Base-by-base conservation (phyloP, 92 coral and sea anemone species). In the Ricordea florida region DNA sequence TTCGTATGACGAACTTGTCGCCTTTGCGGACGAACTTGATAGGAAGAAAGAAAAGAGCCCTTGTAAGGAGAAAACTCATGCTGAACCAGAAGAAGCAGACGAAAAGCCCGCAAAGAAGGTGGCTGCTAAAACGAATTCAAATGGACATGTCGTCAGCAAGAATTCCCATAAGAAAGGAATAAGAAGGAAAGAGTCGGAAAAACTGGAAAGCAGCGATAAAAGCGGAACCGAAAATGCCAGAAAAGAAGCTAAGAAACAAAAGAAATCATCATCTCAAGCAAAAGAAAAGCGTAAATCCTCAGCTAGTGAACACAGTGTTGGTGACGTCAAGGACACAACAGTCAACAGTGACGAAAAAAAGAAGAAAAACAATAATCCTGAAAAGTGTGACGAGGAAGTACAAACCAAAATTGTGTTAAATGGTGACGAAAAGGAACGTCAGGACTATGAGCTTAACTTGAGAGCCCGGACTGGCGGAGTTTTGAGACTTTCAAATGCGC, bases 1-100 rank as follows among this genome's bases (percentile, higher is more conserved):
- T 52, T 74, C 97, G 8, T 62, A 87, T 62, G 86, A 87, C 40
- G 90, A 91, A 79, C 82, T 91, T 10, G 69, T 73, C 13, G 90
- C 56, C 36, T 69, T 87, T 23, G 90, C 93, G 6, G 93, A 91
- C 15, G 76, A 62, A 11, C 58, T 91, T 34, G 93, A 83, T 5
- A 74, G 25, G 17, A 83, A 87, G 45, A 84, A 70, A 18, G 78
- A 83, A 13, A 63, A 43, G 6, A 87, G 63, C 49, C 60, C 78
- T 15, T 24, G 59, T 0, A 87, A 74, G 46, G 69, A 45, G 31
- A 84, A 59, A 32, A 65, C 70, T n/a, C 65, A 69, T 4, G 71
- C 31, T 18, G 58, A 42, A 48, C 13, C n/a, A 20, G 80, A 66
- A 29, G 94, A 80, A 37, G 29, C 58, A 41, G 38, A 40, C 11